These are phyloP conservation scores for Drosophila acutilabella DNA, from an alignment of 2,888 invertebrate genomes.

Conservation along the genomic window DNA sequence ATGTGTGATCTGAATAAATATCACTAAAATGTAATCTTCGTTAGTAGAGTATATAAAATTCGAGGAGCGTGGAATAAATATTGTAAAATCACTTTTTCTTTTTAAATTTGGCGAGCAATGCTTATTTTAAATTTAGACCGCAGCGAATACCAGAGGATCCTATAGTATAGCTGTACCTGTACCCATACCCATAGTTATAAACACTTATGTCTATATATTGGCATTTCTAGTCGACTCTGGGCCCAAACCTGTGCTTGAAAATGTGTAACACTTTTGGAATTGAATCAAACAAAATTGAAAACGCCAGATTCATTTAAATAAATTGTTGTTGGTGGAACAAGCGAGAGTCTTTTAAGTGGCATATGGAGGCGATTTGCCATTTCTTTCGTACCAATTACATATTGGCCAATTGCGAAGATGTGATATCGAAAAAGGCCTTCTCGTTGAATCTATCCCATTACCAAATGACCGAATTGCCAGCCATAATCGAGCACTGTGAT, in stretches of 20 bases:
- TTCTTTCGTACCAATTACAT: slow-evolving; percentile 90
- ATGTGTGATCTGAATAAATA: no score
- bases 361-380: slow-evolving; percentile 88
- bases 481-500: slow-evolving; percentile 86
- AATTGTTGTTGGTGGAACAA: neutral
- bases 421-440: slow-evolving; percentile 87
- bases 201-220: slow-evolving; percentile 16
- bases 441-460: slow-evolving; percentile 88
- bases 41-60: neutral
- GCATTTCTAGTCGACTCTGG: slow-evolving; percentile 32
- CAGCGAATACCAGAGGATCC: slow-evolving; percentile 21
- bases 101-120: slow-evolving; percentile 37
- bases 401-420: slow-evolving; percentile 89
- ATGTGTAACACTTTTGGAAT: slow-evolving; percentile 42
- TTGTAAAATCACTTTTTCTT: neutral
- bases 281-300: slow-evolving; percentile 32
- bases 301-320: slow-evolving; percentile 3
- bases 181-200: slow-evolving; percentile 6
- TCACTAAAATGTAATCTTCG: no score
- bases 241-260: slow-evolving; percentile 31
- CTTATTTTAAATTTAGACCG: slow-evolving; percentile 47
- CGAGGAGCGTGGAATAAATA: neutral
- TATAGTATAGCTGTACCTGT: slow-evolving; percentile 21
- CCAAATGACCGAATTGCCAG: slow-evolving; percentile 88
- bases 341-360: neutral